A percentile compares a stretch with the other conserved stretches of the same genome.
phyloP scores from a whole-genome alignment of 2,113 vertebrate genomes.

The Pteruthius melanotis region DNA sequence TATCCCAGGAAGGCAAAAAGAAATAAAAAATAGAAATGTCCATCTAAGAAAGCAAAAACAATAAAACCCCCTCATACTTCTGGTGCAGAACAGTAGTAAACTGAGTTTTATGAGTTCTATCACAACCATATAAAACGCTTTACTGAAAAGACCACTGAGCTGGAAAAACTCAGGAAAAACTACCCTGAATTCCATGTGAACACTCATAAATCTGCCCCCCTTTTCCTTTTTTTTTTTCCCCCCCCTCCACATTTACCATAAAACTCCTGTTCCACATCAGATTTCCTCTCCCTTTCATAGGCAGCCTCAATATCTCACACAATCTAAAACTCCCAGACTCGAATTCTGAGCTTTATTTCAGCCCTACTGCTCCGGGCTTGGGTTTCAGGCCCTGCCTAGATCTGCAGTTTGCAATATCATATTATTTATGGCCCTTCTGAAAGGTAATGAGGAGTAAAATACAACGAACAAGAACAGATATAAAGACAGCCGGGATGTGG shows the following conservation, averaged over 20 bases:
- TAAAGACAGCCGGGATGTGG: neutral
- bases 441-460: constrained; percentile 52
- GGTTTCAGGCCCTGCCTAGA: neutral
- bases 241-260: constrained; percentile 28
- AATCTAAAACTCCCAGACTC: neutral
- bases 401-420: constrained; percentile 1
- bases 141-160: constrained; percentile 72
- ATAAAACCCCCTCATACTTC: constrained; percentile 17
- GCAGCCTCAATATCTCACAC: constrained; percentile 13
- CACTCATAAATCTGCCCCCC: constrained; percentile 67
- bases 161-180: constrained; percentile 75
- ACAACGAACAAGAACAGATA: constrained; percentile 24
- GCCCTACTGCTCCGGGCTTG: neutral
- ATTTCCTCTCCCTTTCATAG: constrained; percentile 16
- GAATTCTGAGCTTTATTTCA: constrained; percentile 23
- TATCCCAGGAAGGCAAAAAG: neutral
- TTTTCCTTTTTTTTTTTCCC: neutral
- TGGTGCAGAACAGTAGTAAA: constrained; percentile 75
- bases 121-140: constrained; percentile 77
- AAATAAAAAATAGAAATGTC: neutral
- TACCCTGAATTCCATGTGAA: constrained; percentile 71
- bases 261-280: constrained; percentile 32
- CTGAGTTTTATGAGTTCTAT: constrained; percentile 75
- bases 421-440: constrained; percentile 10
- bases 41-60: neutral